Percentiles rank a stretch among this genome's conserved stretches.
phyloP scores from a whole-genome alignment of 2,888 invertebrate species.

The Drosophila multiciliata region DNA sequence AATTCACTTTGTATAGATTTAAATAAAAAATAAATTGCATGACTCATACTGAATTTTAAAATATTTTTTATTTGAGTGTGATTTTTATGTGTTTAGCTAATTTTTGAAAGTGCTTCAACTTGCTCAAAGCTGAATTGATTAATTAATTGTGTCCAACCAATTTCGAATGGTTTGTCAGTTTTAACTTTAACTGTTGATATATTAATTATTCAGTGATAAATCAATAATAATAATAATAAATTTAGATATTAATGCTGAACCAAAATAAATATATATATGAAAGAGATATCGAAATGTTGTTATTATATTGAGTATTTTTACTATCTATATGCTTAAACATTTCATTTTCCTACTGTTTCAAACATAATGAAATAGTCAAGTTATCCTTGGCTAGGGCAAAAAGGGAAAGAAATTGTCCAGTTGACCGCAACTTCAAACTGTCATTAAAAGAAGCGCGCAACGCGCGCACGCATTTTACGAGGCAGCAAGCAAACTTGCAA shows the following conservation, averaged over 20 bases:
- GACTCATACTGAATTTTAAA: background rate
- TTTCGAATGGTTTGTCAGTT: background rate
- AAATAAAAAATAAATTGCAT: background rate
- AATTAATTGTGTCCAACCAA: background rate
- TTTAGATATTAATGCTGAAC: background rate
- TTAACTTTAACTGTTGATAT: background rate
- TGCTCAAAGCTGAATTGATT: background rate
- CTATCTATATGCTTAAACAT: background rate
- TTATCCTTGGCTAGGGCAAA: slow-evolving; percentile 39
- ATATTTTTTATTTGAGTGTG: background rate
- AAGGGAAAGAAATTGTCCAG: slow-evolving; percentile 36
- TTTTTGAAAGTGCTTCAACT: background rate
- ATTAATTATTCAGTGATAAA: background rate
- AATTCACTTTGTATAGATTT: background rate
- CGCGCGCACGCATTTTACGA: slow-evolving; percentile 81
- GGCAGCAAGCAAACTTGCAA: slow-evolving; percentile 42
- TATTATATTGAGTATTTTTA: background rate
- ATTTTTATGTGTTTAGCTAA: background rate
- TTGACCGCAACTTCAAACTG: slow-evolving; percentile 66
- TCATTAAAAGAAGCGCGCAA: slow-evolving; percentile 80
- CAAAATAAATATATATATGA: background rate
- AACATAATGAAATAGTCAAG: slow-evolving; percentile 1
- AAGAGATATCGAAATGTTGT: background rate
- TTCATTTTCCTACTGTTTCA: background rate
- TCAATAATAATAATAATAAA: background rate